These are phyloP conservation scores for Calosoma granatense DNA, from an alignment of 1,140 invertebrate species.

Conservation along the genomic window DNA sequence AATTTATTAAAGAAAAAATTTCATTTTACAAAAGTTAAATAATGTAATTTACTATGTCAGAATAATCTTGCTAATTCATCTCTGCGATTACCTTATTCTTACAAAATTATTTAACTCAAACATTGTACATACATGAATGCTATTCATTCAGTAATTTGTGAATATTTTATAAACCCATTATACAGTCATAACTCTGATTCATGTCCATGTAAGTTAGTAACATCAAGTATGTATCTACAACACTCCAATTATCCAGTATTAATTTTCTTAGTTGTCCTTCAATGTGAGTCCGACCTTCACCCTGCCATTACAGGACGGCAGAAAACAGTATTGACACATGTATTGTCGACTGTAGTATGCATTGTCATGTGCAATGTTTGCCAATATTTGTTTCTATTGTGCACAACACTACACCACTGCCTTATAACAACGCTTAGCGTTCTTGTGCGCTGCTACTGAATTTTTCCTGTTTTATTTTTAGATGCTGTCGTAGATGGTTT, in stretches of 20 bases:
- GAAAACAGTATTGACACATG: not conserved
- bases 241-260: not conserved
- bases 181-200: too few relatives aligned
- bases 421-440: not conserved
- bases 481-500: slow-evolving; percentile 2
- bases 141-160: too few relatives aligned
- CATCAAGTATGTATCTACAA: not conserved
- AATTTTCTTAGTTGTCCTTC: not conserved
- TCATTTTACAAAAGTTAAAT: too few relatives aligned
- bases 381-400: not conserved
- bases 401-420: not conserved
- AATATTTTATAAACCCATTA: too few relatives aligned
- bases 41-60: too few relatives aligned
- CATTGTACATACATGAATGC: too few relatives aligned
- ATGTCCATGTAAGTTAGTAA: too few relatives aligned
- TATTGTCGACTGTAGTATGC: not conserved
- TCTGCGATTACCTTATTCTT: too few relatives aligned
- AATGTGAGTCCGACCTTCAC: not conserved
- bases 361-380: not conserved
- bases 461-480: slow-evolving; percentile 6
- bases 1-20: too few relatives aligned
- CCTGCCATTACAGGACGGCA: not conserved
- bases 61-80: too few relatives aligned
- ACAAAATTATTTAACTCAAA: too few relatives aligned
- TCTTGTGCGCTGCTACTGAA: not conserved